phyloP scores from a whole-genome alignment of 2,797 vertebrate genomes.

The Microchirus variegatus region DNA sequence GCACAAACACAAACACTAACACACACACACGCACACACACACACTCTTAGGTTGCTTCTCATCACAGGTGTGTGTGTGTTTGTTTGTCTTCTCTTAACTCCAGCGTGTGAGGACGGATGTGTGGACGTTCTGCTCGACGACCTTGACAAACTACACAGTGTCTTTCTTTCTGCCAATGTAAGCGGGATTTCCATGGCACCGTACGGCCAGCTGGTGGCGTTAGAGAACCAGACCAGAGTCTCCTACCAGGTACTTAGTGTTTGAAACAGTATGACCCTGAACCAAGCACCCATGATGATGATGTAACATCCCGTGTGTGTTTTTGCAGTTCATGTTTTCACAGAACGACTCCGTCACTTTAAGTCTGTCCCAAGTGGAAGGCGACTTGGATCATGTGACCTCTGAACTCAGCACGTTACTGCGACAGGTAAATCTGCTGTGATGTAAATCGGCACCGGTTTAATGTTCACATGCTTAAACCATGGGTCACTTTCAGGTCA shows the following conservation, averaged over 20 bases:
- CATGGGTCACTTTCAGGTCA: slow-evolving; percentile 63
- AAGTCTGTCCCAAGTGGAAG: slow-evolving; percentile 59
- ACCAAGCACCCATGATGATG: neutral
- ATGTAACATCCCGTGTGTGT: slow-evolving; percentile 1
- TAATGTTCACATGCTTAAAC: neutral
- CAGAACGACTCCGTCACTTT: slow-evolving; percentile 52
- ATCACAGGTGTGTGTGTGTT: too few species aligned
- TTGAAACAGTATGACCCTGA: neutral
- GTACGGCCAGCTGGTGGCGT: slow-evolving; percentile 75
- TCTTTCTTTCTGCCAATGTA: slow-evolving; percentile 81
- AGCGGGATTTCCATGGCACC: slow-evolving; percentile 73
- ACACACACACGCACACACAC: neutral
- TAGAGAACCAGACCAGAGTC: slow-evolving; percentile 82
- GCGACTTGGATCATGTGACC: slow-evolving; percentile 65
- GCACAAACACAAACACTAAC: too few species aligned
- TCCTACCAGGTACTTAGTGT: slow-evolving; percentile 79
- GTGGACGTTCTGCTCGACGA: slow-evolving; percentile 83
- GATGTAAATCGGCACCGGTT: too few species aligned
- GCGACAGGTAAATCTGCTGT: slow-evolving; percentile 73
- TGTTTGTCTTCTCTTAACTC: slow-evolving; percentile 1
- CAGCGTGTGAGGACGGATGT: slow-evolving; percentile 91
- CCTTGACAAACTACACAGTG: slow-evolving; percentile 72
- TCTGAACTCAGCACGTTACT: slow-evolving; percentile 72
- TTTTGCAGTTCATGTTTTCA: slow-evolving; percentile 37
- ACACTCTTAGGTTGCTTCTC: neutral